These are phyloP conservation scores for Pristionchus fissidentatus DNA, from an alignment of 2,888 invertebrate genomes.

Conservation along the genomic window DNA sequence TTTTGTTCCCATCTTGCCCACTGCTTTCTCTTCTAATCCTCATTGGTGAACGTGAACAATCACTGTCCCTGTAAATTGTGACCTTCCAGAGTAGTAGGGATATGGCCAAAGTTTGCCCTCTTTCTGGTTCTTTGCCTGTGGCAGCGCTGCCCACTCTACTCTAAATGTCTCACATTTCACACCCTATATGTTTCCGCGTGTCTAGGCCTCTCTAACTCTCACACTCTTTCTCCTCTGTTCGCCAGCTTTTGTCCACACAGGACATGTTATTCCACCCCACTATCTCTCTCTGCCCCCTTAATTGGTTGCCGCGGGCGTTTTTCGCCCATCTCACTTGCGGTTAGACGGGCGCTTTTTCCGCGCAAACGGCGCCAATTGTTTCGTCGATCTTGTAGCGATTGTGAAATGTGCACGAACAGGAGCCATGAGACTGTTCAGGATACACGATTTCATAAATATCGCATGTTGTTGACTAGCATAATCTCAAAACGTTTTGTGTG, in stretches of 20 bases:
- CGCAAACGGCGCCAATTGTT: no score
- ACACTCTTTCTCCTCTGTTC: constrained; percentile 24
- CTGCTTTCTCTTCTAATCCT: not conserved
- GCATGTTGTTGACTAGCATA: no score
- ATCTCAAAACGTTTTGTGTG: no score
- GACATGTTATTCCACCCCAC: constrained; percentile 26
- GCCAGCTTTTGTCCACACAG: constrained; percentile 20
- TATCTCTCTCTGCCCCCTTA: constrained; percentile 1
- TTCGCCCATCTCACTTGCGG: not conserved
- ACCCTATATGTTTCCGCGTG: constrained; percentile 30
- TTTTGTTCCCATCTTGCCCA: not conserved
- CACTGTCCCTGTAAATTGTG: no score
- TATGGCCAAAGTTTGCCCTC: constrained; percentile 31
- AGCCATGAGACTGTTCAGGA: not conserved
- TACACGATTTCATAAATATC: no score
- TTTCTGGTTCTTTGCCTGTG: constrained; percentile 26
- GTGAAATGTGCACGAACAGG: not conserved
- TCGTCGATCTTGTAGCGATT: no score
- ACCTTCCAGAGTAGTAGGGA: constrained; percentile 25
- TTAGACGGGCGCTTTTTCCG: not conserved
- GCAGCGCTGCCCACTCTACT: no score
- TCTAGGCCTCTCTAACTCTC: constrained; percentile 37
- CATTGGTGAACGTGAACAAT: no score
- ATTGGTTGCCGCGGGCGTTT: not conserved
- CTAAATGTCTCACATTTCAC: constrained; percentile 45